These are phyloP conservation scores for Eudemis profundana DNA, from an alignment of 2,888 invertebrate species.

Conservation along the genomic window DNA sequence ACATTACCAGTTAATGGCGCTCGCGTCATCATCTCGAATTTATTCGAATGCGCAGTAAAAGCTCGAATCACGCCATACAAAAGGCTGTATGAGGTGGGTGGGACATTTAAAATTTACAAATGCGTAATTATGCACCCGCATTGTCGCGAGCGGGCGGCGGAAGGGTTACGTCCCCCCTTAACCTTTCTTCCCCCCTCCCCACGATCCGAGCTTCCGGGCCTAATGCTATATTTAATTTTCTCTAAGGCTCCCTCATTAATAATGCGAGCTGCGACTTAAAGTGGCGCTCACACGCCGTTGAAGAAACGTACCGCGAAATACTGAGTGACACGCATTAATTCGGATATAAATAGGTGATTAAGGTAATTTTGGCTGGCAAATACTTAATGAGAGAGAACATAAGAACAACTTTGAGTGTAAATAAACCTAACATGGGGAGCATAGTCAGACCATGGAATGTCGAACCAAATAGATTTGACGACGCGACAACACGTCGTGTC, in stretches of 20 bases:
- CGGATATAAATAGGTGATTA: conserved; percentile 38
- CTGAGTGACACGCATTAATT: conserved; percentile 39
- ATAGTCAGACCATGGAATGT: too few species aligned
- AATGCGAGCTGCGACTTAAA: conserved; percentile 84
- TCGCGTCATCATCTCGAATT: conserved; percentile 73
- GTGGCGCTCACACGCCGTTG: conserved; percentile 81
- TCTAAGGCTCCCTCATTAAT: conserved; percentile 85
- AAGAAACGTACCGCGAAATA: conserved; percentile 61
- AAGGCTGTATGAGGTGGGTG: conserved; percentile 81
- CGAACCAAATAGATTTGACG: too few species aligned
- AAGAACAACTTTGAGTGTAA: neutral
- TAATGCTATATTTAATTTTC: conserved; percentile 86
- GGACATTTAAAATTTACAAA: conserved; percentile 85
- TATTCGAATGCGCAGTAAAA: conserved; percentile 76
- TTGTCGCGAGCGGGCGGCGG: conserved; percentile 73
- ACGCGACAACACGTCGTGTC: too few species aligned
- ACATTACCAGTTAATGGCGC: conserved; percentile 69
- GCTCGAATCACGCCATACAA: conserved; percentile 83
- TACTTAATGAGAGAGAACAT: neutral
- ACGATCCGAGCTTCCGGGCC: conserved; percentile 81
- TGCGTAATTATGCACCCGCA: conserved; percentile 86
- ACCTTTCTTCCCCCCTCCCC: conserved; percentile 57
- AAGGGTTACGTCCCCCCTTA: conserved; percentile 71
- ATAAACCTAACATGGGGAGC: too few species aligned
- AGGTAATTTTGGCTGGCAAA: conserved; percentile 31